phyloP scores from a whole-genome alignment of 2,797 vertebrate genomes.

The Brotula barbata region DNA sequence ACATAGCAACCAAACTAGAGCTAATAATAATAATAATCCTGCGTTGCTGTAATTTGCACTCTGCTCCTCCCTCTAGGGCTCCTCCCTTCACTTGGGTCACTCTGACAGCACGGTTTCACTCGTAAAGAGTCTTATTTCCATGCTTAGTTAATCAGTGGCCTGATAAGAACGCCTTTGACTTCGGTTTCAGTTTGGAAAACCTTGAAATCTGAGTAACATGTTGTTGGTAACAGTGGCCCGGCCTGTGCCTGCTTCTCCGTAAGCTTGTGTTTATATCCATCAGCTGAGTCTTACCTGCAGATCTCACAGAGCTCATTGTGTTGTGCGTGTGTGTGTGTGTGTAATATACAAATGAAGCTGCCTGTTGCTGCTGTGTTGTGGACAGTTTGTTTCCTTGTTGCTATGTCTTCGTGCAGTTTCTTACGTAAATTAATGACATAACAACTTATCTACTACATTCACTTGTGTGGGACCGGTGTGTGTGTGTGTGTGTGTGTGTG shows the following conservation, averaged over 20 bases:
- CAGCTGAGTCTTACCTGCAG: conserved; percentile 55
- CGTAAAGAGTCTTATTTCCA: conserved; percentile 46
- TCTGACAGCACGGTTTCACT: conserved; percentile 30
- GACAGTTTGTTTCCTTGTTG: conserved; percentile 6
- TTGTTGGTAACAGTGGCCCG: conserved; percentile 21
- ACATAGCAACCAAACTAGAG: too few species aligned
- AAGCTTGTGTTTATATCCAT: conserved; percentile 39
- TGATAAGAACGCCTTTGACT: conserved; percentile 55
- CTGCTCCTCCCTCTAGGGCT: too few species aligned
- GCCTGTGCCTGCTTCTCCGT: conserved; percentile 8
- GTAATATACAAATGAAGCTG: conserved; percentile 20
- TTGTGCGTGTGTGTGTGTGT: conserved; percentile 41
- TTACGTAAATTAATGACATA: too few species aligned
- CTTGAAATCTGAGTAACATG: conserved; percentile 44
- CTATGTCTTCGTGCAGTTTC: not conserved
- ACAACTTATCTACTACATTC: too few species aligned
- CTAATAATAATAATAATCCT: too few species aligned
- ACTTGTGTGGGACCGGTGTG: too few species aligned
- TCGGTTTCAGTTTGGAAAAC: conserved; percentile 51
- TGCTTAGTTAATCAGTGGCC: conserved; percentile 44
- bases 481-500: too few species aligned
- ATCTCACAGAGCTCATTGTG: conserved; percentile 38
- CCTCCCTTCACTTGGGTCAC: conserved; percentile 38
- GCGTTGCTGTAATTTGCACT: too few species aligned
- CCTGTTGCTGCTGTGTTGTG: conserved; percentile 12